A percentile compares a stretch with the other conserved stretches of the same genome.
Conservation (phyloP, 2,113 vertebrate species). For the Perca schrenkii region DNA sequence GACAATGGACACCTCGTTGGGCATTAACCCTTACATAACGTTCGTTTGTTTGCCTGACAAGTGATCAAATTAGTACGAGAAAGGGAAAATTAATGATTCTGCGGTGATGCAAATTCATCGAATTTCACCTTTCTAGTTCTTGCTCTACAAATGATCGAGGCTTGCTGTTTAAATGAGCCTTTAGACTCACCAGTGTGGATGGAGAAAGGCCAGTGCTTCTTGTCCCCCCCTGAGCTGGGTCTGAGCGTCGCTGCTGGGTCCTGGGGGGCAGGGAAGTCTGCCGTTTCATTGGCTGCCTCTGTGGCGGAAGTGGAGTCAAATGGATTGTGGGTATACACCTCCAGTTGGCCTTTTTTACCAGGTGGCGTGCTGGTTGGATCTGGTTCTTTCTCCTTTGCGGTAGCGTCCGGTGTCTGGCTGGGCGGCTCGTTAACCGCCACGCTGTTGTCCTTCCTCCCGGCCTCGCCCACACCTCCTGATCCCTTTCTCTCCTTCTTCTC, state of each 20-base stretch:
- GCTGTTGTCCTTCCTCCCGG: slow-evolving; percentile 35
- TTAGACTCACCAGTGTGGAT: slow-evolving; percentile 89
- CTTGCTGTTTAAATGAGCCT: neutral
- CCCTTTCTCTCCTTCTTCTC: slow-evolving; percentile 70
- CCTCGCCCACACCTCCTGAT: slow-evolving; percentile 16
- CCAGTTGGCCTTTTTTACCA: slow-evolving; percentile 37
- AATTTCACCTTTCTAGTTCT: neutral
- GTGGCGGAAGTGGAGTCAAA: slow-evolving; percentile 72
- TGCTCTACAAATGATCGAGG: neutral
- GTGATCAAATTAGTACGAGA: neutral
- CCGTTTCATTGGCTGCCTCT: slow-evolving; percentile 77
- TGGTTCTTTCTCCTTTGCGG: slow-evolving; percentile 81
- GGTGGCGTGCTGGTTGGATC: slow-evolving; percentile 60
- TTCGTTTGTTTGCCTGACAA: too few species aligned
- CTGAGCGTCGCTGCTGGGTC: slow-evolving; percentile 62
- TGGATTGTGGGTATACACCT: slow-evolving; percentile 54
- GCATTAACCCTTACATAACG: too few species aligned
- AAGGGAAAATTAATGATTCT: neutral
- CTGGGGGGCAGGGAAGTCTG: slow-evolving; percentile 73
- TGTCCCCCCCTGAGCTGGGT: slow-evolving; percentile 29
- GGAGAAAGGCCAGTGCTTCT: slow-evolving; percentile 85
- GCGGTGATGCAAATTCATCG: neutral
- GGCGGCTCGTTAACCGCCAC: slow-evolving; percentile 56
- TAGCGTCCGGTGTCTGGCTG: slow-evolving; percentile 65
- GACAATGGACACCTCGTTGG: too few species aligned